Evolutionary conservation across 1,140 invertebrate genomes (phyloP).

Genomic region (Drosophila tsacasi): DNA sequence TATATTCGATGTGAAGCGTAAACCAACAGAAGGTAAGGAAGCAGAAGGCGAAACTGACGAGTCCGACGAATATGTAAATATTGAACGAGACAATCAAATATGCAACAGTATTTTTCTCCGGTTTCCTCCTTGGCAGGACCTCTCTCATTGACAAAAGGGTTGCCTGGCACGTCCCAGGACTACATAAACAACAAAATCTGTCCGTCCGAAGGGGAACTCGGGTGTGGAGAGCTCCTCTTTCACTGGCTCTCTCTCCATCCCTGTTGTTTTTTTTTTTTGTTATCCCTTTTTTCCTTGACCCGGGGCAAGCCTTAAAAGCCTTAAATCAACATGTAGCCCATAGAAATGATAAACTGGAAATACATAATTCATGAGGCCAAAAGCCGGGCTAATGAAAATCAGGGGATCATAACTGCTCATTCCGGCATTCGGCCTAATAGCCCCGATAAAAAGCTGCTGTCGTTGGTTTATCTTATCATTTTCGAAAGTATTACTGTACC

Average conservation of each 20-base stretch:
- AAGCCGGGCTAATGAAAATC: constrained; percentile 25
- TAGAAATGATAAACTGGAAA: constrained; percentile 40
- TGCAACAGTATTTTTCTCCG: constrained; percentile 73
- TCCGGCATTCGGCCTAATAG: constrained; percentile 18
- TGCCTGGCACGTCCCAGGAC: constrained; percentile 44
- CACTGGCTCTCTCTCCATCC: not conserved
- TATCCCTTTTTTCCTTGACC: constrained; percentile 6
- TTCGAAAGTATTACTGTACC: constrained; percentile 20
- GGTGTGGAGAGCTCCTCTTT: constrained; percentile 26
- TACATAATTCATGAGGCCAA: constrained; percentile 39
- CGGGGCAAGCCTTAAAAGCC: constrained; percentile 13
- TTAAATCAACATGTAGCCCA: constrained; percentile 55
- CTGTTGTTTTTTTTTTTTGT: constrained; percentile 4
- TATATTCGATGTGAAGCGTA: constrained; percentile 37
- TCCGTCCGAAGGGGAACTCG: not conserved
- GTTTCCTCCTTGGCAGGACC: constrained; percentile 12
- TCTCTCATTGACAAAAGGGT: constrained; percentile 43
- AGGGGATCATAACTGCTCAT: constrained; percentile 43
- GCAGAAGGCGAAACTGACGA: constrained; percentile 18
- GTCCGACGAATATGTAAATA: constrained; percentile 69
- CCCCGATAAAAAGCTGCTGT: constrained; percentile 10
- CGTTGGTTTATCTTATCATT: not conserved
- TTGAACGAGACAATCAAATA: constrained; percentile 81
- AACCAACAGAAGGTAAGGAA: constrained; percentile 55
- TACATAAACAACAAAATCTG: constrained; percentile 42